Conservation (phyloP, 37 sponge, comb jelly and placozoan genomes). For the Crambe crambe region DNA sequence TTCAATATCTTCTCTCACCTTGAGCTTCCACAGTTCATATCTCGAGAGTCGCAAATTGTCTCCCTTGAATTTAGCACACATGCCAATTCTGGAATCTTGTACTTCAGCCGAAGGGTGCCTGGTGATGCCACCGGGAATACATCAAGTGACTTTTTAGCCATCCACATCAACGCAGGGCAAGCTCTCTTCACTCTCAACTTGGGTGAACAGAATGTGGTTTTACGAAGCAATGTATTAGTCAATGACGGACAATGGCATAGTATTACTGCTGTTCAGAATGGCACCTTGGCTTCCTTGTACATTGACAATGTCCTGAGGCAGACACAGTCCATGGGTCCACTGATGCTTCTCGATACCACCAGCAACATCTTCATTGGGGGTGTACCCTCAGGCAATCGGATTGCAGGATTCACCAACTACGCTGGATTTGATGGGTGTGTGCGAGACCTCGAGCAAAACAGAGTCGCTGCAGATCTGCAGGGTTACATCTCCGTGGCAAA, state of each 20-base stretch:
- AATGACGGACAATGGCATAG: conserved; percentile 54
- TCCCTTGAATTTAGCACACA: conserved; percentile 31
- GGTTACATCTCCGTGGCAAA: background rate
- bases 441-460: conserved; percentile 38
- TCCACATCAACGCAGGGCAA: conserved; percentile 9
- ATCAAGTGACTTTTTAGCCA: conserved; percentile 36
- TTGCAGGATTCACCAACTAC: conserved; percentile 5
- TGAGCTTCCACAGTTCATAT: conserved; percentile 10
- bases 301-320: conserved; percentile 9
- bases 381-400: conserved; percentile 10
- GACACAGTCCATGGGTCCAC: background rate
- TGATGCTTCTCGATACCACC: conserved; percentile 37
- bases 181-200: conserved; percentile 30
- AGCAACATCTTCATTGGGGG: conserved; percentile 28
- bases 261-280: conserved; percentile 16
- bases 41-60: conserved; percentile 8
- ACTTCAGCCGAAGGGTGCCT: conserved; percentile 22
- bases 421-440: conserved; percentile 35
- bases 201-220: conserved; percentile 1
- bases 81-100: conserved; percentile 15
- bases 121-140: conserved; percentile 25
- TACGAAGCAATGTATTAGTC: background rate
- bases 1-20: conserved; percentile 34
- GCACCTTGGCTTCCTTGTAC: conserved; percentile 13
- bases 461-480: conserved; percentile 22